Evolutionary conservation across 2,888 invertebrate genomes (phyloP), one percentile per base, ranked within the genome.

Genomic region (Athrips mouffetella): DNA sequence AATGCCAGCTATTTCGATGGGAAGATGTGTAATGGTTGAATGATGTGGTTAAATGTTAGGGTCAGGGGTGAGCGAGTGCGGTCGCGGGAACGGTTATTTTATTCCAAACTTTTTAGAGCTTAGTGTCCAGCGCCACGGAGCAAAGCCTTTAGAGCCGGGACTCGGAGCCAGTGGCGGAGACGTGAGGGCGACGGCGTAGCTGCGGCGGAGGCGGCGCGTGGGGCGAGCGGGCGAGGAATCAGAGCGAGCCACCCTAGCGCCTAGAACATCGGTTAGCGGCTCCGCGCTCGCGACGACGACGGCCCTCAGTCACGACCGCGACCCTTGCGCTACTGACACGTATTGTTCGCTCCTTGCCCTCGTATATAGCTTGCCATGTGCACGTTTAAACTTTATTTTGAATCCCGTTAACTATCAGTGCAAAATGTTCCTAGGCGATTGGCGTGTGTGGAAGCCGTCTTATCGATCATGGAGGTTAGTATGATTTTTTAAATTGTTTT

Each of bases 341-440:
- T 53, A 30, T 46, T 46, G 49, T 33, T 18, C 47, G 27, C 46
- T 40, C 33, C 52, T 47, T 47, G 53, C 40, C 58, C 45, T 55
- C 57, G 62, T 49, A 55, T 60, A 64, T 62, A 60, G 67, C 65
- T 63, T 70, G 73, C 70, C 56, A 79, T 78, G 77, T 63, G 64
- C 69, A 65, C 79, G 76, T 60, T 64, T 60, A 78, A 80, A 80
- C 67, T 80, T 80, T 79, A 65, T 69, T 58, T 60, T 62, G 53
- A 64, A 58, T 49, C 56, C 37, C 59, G 57, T 66, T 63, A 69
- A 65, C 58, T 60, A 57, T 55, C 50, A 51, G 66, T 69, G 64
- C 61, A 67, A 67, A 62, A 77, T 76, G 77, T 66, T 58, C 56
- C 59, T 54, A 53, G 59, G 58, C 50, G 55, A 50, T 56, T 59